These are phyloP conservation scores for Meandrusa payeni DNA, from an alignment of 2,888 invertebrate species.

Conservation along the genomic window DNA sequence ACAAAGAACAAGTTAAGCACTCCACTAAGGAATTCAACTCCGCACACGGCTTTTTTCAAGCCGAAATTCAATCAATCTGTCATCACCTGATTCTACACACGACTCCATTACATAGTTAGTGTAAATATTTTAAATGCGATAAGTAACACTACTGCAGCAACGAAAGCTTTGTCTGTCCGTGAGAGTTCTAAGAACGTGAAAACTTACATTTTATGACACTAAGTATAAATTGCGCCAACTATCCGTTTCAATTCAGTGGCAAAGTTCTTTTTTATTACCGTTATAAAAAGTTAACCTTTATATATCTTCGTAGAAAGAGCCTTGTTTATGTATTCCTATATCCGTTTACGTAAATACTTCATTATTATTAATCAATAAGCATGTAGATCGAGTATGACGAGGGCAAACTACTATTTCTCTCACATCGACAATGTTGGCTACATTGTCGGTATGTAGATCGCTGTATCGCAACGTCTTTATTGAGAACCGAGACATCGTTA, in stretches of 20 bases:
- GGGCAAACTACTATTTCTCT: slow-evolving; percentile 24
- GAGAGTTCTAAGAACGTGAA: no score
- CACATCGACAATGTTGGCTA: slow-evolving; percentile 1
- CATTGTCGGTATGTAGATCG: slow-evolving; percentile 18
- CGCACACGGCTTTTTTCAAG: no score
- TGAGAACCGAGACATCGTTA: slow-evolving; percentile 11
- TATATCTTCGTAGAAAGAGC: slow-evolving; percentile 30
- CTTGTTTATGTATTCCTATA: slow-evolving; percentile 36
- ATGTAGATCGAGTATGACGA: slow-evolving; percentile 20
- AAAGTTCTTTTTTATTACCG: slow-evolving; percentile 38
- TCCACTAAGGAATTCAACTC: no score
- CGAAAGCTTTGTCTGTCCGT: no score
- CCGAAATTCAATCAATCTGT: no score
- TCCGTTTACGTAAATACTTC: slow-evolving; percentile 43
- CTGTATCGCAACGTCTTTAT: slow-evolving; percentile 15
- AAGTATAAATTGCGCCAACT: no score
- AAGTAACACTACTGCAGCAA: no score
- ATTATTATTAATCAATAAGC: slow-evolving; percentile 13
- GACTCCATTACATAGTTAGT: no score
- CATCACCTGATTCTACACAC: no score
- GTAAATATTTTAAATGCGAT: no score
- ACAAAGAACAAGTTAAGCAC: no score
- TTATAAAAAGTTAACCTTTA: slow-evolving; percentile 36
- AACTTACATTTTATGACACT: no score
- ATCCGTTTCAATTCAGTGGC: slow-evolving; percentile 28